A percentile compares a stretch with the other conserved stretches of the same genome.
Conservation (phyloP, 2,797 vertebrate genomes). For the Leptatherina wallacei region DNA sequence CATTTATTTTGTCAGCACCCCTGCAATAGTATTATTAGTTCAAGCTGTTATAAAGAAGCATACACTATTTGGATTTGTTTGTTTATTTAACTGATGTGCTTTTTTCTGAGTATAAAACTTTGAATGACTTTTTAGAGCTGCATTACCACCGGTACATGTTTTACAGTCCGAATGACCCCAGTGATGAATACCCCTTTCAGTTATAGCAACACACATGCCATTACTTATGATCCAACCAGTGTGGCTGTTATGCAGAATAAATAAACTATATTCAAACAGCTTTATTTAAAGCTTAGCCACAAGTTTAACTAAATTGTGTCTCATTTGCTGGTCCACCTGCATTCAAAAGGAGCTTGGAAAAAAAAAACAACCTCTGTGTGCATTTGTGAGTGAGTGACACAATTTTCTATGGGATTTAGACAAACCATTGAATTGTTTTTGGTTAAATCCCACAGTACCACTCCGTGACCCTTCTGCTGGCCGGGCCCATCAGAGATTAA, state of each 20-base stretch:
- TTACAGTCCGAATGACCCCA: constrained; percentile 31
- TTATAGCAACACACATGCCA: constrained; percentile 7
- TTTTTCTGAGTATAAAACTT: constrained; percentile 7
- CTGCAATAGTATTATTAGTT: constrained; percentile 36
- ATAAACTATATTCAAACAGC: background rate
- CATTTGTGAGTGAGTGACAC: constrained; percentile 69
- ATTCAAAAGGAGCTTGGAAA: constrained; percentile 27
- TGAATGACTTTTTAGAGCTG: background rate
- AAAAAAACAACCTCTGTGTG: constrained; percentile 51
- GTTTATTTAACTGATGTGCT: background rate
- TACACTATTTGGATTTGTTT: constrained; percentile 19
- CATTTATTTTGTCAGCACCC: constrained; percentile 66
- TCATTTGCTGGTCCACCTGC: constrained; percentile 11
- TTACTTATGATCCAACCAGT: constrained; percentile 5
- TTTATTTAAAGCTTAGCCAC: background rate
- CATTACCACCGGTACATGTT: constrained; percentile 7
- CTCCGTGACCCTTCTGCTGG: constrained; percentile 71
- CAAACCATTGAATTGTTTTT: constrained; percentile 62
- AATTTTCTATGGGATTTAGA: constrained; percentile 74
- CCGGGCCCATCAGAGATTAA: constrained; percentile 78
- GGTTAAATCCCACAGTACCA: constrained; percentile 76
- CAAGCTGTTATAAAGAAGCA: constrained; percentile 38
- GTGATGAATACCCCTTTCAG: constrained; percentile 3
- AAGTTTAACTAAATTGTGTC: background rate
- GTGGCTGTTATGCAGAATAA: constrained; percentile 1